phyloP scores from a whole-genome alignment of 2,888 invertebrate genomes.

The Aelia acuminata region DNA sequence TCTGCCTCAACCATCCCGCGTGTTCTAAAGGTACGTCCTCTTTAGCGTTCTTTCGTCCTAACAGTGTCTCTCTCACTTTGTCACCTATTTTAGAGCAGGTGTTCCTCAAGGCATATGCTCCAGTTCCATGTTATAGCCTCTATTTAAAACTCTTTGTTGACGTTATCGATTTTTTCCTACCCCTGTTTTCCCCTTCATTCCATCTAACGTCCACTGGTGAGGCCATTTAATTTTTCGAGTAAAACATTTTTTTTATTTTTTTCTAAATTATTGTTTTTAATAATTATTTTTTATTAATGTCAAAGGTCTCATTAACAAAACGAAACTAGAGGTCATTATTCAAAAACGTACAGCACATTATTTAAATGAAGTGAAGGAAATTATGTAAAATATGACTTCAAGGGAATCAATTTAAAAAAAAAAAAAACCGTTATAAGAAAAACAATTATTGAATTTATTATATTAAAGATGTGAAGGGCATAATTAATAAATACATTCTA shows the following conservation, averaged over 20 bases:
- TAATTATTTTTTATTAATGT: not conserved
- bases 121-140: not conserved
- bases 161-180: constrained; percentile 50
- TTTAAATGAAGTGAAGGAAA: too few species aligned
- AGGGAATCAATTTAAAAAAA: too few species aligned
- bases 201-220: constrained; percentile 1
- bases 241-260: not conserved
- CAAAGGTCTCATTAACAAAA: not conserved
- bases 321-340: too few species aligned
- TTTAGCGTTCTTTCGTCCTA: not conserved
- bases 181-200: constrained; percentile 45
- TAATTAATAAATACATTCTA: too few species aligned
- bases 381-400: too few species aligned
- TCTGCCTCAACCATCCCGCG: not conserved
- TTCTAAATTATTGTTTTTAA: not conserved
- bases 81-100: not conserved
- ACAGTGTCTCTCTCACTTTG: not conserved
- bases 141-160: constrained; percentile 27
- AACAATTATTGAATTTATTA: too few species aligned
- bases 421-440: too few species aligned
- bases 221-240: constrained; percentile 9
- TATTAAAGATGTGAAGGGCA: too few species aligned
- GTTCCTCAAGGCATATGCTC: not conserved
- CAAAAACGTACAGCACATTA: too few species aligned
- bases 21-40: constrained; percentile 18